Base-by-base conservation (phyloP, 2,888 invertebrate species). In the Poecilus cupreus region DNA sequence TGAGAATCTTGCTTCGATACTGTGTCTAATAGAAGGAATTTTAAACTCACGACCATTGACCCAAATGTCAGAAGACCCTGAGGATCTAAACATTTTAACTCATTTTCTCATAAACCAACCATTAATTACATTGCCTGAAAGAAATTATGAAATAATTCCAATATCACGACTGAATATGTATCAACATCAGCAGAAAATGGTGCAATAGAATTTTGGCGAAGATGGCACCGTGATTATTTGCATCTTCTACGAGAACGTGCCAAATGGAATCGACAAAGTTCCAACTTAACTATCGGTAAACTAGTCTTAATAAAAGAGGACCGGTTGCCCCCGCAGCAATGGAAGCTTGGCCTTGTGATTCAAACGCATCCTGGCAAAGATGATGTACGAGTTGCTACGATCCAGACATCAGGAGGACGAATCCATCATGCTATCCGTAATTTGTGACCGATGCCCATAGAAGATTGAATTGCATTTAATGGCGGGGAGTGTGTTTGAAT, bases 371-470 rank as follows among this genome's bases (percentile, higher is more conserved):
- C 80, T 20, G 82, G 83, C 18, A 68, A 72, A 32, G 83, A 82
- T 79, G 82, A 82, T 37, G 32, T 60, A 16, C 76, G 82, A 51
- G 81, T 81, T 8, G 82, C 80, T 13, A 83, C 64, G 13, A 39
- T 82, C 3, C 82, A 75, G 76, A 82, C 83, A 13, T 3, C 49
- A 13, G 2, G 72, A 11, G 82, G 82, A 74, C 77, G 57, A 46
- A 51, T 37, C 26, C 80, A 80, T 24, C 68, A 82, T 10, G 70
- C 80, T 32, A 37, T 83, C 49, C 64, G 60, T 20, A 82, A 78
- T 11, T 74, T 83, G 54, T 83, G 83, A 46, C 57, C 82, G 37
- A 39, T 81, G n/a, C 83, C 82, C 3, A 79, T 60, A n/a, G 60
- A 60, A 22, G 60, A 60, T 60, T 60, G 60, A 60, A 22, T 24